Evolutionary conservation across 2,888 invertebrate species (phyloP).

Genomic region (Leptinotarsa haldemani): DNA sequence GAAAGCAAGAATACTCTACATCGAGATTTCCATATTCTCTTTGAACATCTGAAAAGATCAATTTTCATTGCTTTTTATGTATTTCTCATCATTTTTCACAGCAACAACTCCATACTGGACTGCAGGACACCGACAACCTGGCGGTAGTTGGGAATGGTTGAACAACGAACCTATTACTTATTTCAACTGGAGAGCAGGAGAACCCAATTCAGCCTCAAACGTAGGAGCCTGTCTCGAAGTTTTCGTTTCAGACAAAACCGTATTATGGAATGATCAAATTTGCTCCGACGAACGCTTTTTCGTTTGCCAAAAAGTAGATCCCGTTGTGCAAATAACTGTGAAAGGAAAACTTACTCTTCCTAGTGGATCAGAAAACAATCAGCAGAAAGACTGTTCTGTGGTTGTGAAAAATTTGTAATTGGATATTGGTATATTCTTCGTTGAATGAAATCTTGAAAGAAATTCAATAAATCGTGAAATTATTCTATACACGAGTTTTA

Average conservation of each 20-base stretch:
- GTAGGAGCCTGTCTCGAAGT: slow-evolving; percentile 23
- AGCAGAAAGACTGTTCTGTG: background rate
- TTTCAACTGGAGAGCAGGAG: background rate
- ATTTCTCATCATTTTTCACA: background rate
- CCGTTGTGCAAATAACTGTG: background rate
- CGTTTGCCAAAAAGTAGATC: slow-evolving; percentile 28
- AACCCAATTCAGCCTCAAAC: slow-evolving; percentile 12
- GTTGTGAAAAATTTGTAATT: background rate
- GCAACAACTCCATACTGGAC: slow-evolving; percentile 21
- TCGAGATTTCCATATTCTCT: too few species aligned
- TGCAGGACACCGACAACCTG: slow-evolving; percentile 15
- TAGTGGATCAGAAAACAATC: background rate
- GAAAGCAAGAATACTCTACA: too few species aligned
- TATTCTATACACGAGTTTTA: too few species aligned
- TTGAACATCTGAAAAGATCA: too few species aligned
- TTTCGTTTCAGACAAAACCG: background rate
- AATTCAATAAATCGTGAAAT: background rate
- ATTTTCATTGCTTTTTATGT: too few species aligned
- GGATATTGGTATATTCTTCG: background rate
- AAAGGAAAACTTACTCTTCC: background rate
- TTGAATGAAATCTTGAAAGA: background rate
- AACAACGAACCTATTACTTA: background rate
- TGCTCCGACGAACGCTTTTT: slow-evolving; percentile 9
- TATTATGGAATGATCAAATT: slow-evolving; percentile 17
- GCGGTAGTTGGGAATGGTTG: slow-evolving; percentile 10